These are phyloP conservation scores for Eilema sororculum DNA, from an alignment of 2,888 invertebrate genomes.

Conservation along the genomic window DNA sequence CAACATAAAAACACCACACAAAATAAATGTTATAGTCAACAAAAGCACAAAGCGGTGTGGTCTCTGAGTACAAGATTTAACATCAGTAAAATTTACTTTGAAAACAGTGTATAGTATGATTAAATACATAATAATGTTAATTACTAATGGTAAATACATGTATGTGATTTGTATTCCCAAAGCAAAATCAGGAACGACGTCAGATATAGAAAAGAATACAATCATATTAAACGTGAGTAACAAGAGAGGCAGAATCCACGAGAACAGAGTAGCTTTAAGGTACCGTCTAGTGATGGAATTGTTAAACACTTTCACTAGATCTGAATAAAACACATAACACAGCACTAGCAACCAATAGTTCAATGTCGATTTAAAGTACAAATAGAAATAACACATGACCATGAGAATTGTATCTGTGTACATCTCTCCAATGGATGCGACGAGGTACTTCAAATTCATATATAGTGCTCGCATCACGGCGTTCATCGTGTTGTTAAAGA, in stretches of 20 bases:
- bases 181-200: not conserved
- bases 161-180: not conserved
- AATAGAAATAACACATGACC: not conserved
- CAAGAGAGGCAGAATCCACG: not conserved
- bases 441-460: not conserved
- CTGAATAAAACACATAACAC: conserved; percentile 36
- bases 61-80: not conserved
- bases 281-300: conserved; percentile 15
- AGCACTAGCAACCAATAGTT: conserved; percentile 36
- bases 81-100: conserved; percentile 1
- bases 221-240: not conserved
- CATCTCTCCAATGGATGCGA: not conserved
- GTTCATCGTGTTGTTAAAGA: conserved; percentile 24
- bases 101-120: not conserved
- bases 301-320: conserved; percentile 29
- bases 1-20: conserved; percentile 5
- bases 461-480: conserved; percentile 1
- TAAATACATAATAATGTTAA: conserved; percentile 4
- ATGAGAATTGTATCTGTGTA: not conserved
- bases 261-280: conserved; percentile 17
- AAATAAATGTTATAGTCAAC: not conserved
- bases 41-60: not conserved
- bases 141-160: conserved; percentile 11
- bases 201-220: not conserved
- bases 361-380: conserved; percentile 24